phyloP scores from a whole-genome alignment of 2,888 invertebrate species.

The Rhyacophila evoluta region DNA sequence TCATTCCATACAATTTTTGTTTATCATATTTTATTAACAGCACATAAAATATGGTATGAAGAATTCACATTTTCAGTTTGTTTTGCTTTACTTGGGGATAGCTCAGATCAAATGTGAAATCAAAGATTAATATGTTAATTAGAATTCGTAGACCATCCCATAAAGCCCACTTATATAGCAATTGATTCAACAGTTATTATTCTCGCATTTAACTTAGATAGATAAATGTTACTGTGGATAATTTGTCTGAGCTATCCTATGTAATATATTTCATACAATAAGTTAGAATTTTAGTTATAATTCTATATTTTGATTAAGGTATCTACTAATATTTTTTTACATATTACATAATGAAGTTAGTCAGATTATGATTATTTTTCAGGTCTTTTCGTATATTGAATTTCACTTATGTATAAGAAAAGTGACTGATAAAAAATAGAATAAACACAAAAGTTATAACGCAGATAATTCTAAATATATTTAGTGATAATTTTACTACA shows the following conservation, averaged over 20 bases:
- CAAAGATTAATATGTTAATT: neutral
- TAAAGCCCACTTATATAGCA: neutral
- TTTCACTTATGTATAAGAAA: too few species aligned
- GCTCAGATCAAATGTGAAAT: neutral
- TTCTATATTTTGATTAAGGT: too few species aligned
- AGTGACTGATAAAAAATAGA: too few species aligned
- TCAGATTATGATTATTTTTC: neutral
- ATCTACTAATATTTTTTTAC: neutral
- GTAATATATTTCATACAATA: neutral
- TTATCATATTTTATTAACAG: neutral
- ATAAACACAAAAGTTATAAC: too few species aligned
- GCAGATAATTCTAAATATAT: too few species aligned
- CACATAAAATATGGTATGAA: too few species aligned
- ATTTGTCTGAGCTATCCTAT: neutral
- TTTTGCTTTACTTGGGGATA: neutral
- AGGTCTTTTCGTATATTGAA: too few species aligned
- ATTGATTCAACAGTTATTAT: too few species aligned
- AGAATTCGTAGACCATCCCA: neutral
- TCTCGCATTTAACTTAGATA: neutral
- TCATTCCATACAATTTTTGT: neutral
- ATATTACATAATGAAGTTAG: neutral
- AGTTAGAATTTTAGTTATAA: neutral
- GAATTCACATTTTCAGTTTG: too few species aligned
- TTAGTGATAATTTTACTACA: too few species aligned
- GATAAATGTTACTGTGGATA: neutral